Evolutionary conservation across 2,888 invertebrate species (phyloP).

Genomic region (Leucophenga montana): DNA sequence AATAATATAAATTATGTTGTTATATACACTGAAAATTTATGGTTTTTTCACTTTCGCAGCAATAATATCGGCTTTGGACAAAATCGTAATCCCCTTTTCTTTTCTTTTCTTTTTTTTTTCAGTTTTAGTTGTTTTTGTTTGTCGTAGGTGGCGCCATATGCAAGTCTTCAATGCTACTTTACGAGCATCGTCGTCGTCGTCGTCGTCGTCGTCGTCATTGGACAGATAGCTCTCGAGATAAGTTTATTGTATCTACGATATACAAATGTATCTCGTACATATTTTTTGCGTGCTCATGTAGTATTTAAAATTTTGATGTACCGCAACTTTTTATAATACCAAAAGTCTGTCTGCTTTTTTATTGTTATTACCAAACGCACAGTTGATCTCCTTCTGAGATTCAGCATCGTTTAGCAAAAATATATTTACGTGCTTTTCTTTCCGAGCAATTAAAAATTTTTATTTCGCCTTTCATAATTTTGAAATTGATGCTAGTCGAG

Average conservation of each 20-base stretch:
- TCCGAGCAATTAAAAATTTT: constrained; percentile 1
- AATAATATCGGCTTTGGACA: not conserved
- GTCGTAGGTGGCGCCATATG: constrained; percentile 35
- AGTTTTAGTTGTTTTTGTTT: too few relatives aligned
- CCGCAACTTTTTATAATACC: not conserved
- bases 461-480: constrained; percentile 12
- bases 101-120: too few relatives aligned
- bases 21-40: not conserved
- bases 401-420: too few relatives aligned
- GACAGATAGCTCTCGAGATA: too few relatives aligned
- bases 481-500: constrained; percentile 35
- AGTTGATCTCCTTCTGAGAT: too few relatives aligned
- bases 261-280: too few relatives aligned
- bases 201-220: too few relatives aligned
- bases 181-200: constrained; percentile 4
- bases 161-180: constrained; percentile 34
- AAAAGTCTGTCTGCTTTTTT: not conserved
- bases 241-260: not conserved
- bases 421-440: too few relatives aligned
- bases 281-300: constrained; percentile 16
- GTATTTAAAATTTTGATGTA: constrained; percentile 9
- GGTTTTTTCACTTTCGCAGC: not conserved
- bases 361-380: constrained; percentile 4
- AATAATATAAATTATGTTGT: too few relatives aligned
- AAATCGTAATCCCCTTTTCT: constrained; percentile 34